Conservation (phyloP, 2,888 invertebrate species). For the Caenorhabditis zanzibari region DNA sequence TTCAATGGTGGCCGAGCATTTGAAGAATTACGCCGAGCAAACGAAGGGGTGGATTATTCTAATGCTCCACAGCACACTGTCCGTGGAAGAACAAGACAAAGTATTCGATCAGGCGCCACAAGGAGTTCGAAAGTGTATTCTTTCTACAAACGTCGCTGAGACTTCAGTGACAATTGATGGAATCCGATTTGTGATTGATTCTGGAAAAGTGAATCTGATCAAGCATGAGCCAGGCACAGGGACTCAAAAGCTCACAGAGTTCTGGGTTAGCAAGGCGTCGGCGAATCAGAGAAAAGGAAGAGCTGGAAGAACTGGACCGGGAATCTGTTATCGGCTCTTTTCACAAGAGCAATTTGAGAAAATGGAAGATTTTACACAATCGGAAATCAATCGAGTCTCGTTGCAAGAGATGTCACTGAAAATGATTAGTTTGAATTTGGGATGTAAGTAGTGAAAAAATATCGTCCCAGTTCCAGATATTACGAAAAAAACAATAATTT, state of each 20-base stretch:
- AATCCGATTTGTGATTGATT: slow-evolving; percentile 96
- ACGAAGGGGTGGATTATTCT: slow-evolving; percentile 93
- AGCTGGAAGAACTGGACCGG: slow-evolving; percentile 89
- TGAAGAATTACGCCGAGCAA: slow-evolving; percentile 88
- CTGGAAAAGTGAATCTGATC: slow-evolving; percentile 92
- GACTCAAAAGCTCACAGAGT: slow-evolving; percentile 90
- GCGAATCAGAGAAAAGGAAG: slow-evolving; percentile 94
- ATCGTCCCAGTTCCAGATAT: too few relatives aligned
- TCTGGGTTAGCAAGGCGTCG: slow-evolving; percentile 97
- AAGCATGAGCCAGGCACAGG: slow-evolving; percentile 93
- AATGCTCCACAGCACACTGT: slow-evolving; percentile 92
- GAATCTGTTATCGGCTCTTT: slow-evolving; percentile 91
- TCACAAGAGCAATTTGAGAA: slow-evolving; percentile 83
- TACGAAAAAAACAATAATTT: too few relatives aligned
- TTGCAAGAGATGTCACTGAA: slow-evolving; percentile 93
- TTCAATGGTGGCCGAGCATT: slow-evolving; percentile 80
- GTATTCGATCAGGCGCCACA: slow-evolving; percentile 96
- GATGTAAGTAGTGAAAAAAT: slow-evolving; percentile 87
- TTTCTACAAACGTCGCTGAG: slow-evolving; percentile 98
- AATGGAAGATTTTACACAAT: slow-evolving; percentile 80
- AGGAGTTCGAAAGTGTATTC: slow-evolving; percentile 95
- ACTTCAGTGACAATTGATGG: slow-evolving; percentile 99
- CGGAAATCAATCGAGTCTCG: slow-evolving; percentile 91
- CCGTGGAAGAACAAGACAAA: slow-evolving; percentile 96
- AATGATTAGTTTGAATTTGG: slow-evolving; percentile 95